phyloP scores from a whole-genome alignment of 1,140 invertebrate species.

The Leptestheria dahalacensis region DNA sequence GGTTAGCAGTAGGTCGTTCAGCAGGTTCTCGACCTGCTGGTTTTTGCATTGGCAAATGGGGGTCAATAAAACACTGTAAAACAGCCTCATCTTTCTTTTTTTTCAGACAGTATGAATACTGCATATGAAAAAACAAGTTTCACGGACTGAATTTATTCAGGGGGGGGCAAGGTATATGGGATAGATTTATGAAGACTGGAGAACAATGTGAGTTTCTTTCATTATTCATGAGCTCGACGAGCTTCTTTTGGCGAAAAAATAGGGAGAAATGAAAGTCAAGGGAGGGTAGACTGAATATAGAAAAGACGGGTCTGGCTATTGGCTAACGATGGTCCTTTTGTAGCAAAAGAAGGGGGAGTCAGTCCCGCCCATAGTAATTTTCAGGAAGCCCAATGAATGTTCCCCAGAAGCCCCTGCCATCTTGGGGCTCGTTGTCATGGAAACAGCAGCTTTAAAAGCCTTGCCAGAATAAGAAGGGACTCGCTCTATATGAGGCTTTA shows the following conservation, averaged over 20 bases:
- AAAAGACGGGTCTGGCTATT: background rate
- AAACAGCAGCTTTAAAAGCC: slow-evolving; percentile 2
- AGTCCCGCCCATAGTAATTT: slow-evolving; percentile 8
- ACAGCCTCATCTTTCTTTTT: no score
- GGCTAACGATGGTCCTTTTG: background rate
- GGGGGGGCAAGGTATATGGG: background rate
- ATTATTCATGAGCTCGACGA: background rate
- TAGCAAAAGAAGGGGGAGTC: background rate
- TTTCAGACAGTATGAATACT: no score
- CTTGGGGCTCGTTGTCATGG: slow-evolving; percentile 7
- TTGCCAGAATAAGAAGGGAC: slow-evolving; percentile 8
- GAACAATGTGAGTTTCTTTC: background rate
- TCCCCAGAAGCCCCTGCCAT: slow-evolving; percentile 17
- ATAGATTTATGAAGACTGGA: background rate
- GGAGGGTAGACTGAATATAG: no score
- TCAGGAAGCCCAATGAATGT: slow-evolving; percentile 11
- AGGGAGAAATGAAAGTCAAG: no score
- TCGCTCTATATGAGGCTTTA: slow-evolving; percentile 16
- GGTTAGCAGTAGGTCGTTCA: no score
- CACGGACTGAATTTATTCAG: no score
- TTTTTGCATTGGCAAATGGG: no score
- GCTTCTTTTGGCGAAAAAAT: background rate
- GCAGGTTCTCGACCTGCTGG: no score
- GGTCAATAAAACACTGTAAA: no score
- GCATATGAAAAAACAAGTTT: no score